These are phyloP conservation scores for Spilarctia lutea DNA, from an alignment of 2,888 invertebrate species.

Conservation along the genomic window DNA sequence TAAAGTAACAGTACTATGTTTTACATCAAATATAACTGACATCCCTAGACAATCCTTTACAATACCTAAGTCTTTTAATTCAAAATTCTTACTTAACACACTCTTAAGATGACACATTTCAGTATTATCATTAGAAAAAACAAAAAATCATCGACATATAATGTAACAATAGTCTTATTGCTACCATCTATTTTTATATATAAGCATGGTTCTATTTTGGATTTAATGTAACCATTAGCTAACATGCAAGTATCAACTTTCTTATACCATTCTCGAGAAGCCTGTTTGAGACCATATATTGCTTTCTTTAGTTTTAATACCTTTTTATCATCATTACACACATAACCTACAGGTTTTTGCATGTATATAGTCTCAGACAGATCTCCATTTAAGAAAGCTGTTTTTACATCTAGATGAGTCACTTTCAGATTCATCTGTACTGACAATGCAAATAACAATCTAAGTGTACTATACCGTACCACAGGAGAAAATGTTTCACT, in stretches of 20 bases:
- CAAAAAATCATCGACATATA: background rate
- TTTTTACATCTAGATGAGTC: background rate
- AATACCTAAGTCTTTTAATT: background rate
- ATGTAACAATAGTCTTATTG: background rate
- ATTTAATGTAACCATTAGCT: background rate
- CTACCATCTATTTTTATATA: background rate
- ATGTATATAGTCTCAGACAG: background rate
- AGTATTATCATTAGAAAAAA: background rate
- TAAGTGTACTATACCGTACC: background rate
- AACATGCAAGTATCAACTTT: background rate
- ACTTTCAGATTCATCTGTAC: background rate
- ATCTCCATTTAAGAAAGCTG: background rate
- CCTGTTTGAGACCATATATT: background rate
- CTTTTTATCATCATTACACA: background rate
- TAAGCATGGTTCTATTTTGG: background rate
- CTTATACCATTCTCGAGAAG: background rate
- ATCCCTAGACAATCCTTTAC: background rate
- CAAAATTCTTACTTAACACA: background rate
- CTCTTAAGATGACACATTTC: background rate
- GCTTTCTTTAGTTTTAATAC: background rate
- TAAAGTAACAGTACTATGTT: too few species aligned
- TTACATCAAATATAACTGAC: conserved; percentile 1
- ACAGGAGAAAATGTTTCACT: background rate
- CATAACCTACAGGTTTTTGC: background rate
- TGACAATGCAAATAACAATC: background rate